Evolutionary conservation across 2,888 invertebrate genomes (phyloP).

Genomic region (Harpagoxenus sublaevis): DNA sequence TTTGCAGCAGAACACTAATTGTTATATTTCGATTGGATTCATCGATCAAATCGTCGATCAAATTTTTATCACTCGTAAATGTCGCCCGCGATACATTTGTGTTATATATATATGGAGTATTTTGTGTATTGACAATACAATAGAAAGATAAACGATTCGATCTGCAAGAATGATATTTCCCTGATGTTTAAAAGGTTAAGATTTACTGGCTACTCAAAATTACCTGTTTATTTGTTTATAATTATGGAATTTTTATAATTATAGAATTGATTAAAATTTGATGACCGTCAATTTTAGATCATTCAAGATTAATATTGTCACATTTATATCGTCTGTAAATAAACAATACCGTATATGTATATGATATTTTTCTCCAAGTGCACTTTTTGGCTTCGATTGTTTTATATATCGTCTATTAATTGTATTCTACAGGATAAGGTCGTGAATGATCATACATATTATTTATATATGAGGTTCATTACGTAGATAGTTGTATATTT

Average conservation of each 20-base stretch:
- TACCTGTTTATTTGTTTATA: background rate
- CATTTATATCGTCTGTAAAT: no score
- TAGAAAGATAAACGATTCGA: background rate
- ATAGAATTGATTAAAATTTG: background rate
- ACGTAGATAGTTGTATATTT: no score
- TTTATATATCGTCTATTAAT: no score
- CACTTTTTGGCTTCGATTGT: no score
- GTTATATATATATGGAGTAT: background rate
- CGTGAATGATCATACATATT: no score
- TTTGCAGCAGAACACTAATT: background rate
- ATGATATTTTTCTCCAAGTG: no score
- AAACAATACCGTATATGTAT: no score
- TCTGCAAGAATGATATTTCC: background rate
- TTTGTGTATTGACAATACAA: background rate
- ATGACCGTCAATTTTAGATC: background rate
- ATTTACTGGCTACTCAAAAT: background rate
- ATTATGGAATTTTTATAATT: background rate
- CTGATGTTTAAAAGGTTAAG: background rate
- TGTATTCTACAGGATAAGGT: no score
- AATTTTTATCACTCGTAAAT: constrained; percentile 55
- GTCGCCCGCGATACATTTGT: background rate
- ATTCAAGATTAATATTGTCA: constrained; percentile 38
- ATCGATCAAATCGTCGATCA: constrained; percentile 20
- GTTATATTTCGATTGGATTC: constrained; percentile 23
- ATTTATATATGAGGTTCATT: no score